Conservation (phyloP, 2,888 invertebrate genomes). For the Melanostoma scalare region DNA sequence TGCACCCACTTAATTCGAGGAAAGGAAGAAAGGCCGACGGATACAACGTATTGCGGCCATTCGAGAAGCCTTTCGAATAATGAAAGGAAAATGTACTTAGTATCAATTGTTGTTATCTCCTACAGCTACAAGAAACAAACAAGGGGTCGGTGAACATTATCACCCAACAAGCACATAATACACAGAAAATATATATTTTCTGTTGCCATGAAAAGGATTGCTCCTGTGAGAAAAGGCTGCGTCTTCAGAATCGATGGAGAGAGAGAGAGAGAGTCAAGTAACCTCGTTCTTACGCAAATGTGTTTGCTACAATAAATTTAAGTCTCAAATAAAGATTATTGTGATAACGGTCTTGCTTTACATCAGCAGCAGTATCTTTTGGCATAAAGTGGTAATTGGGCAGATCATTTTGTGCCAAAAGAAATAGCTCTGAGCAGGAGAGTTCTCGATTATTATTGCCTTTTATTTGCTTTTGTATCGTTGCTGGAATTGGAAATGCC, state of each 20-base stretch:
- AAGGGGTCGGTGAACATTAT: slow-evolving; percentile 12
- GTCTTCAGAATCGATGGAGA: neutral
- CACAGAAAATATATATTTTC: slow-evolving; percentile 8
- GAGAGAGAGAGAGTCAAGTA: neutral
- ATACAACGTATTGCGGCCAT: slow-evolving; percentile 37
- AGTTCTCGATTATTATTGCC: slow-evolving; percentile 13
- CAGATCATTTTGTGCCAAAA: slow-evolving; percentile 1
- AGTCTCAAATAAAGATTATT: slow-evolving; percentile 32
- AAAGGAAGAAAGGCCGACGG: slow-evolving; percentile 2
- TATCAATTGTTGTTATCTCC: slow-evolving; percentile 40
- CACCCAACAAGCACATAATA: slow-evolving; percentile 22
- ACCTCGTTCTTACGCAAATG: slow-evolving; percentile 17
- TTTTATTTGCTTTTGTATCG: slow-evolving; percentile 3
- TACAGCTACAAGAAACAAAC: neutral
- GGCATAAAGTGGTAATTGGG: slow-evolving; percentile 26
- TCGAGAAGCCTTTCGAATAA: slow-evolving; percentile 12
- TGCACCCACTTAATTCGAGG: neutral
- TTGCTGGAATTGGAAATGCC: neutral
- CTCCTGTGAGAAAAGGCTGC: neutral
- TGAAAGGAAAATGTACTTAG: slow-evolving; percentile 38
- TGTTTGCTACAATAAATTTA: slow-evolving; percentile 24
- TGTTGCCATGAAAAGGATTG: slow-evolving; percentile 11
- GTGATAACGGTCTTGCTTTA: slow-evolving; percentile 13
- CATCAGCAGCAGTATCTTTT: slow-evolving; percentile 17
- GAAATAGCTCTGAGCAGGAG: slow-evolving; percentile 6